These are phyloP conservation scores for Polyodon spathula DNA, from an alignment of 2,113 vertebrate genomes.

Conservation along the genomic window DNA sequence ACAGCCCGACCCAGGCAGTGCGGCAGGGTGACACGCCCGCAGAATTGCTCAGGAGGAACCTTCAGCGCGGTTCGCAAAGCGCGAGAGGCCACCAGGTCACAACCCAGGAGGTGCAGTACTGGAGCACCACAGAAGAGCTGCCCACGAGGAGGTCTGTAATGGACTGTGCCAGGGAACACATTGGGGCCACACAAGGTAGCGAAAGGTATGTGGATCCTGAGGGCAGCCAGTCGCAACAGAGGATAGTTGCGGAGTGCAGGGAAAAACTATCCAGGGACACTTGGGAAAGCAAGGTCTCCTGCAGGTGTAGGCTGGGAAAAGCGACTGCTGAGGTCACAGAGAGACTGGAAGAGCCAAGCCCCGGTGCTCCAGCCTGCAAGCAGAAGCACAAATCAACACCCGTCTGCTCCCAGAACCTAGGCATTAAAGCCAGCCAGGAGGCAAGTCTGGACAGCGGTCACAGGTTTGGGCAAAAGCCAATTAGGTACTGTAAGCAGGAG, in stretches of 20 bases:
- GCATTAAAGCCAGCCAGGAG: background rate
- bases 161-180: too few species aligned
- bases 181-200: too few species aligned
- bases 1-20: slow-evolving; percentile 48
- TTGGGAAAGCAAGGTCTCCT: background rate
- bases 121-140: too few species aligned
- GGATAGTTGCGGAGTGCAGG: too few species aligned
- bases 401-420: slow-evolving; percentile 36
- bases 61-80: slow-evolving; percentile 44
- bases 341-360: slow-evolving; percentile 27
- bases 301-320: background rate
- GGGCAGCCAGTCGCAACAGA: too few species aligned
- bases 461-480: slow-evolving; percentile 60
- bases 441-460: slow-evolving; percentile 29
- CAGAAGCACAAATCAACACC: background rate
- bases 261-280: background rate
- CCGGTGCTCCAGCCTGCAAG: slow-evolving; percentile 24
- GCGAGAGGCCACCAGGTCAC: slow-evolving; percentile 26
- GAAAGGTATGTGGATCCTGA: too few species aligned
- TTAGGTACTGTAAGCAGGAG: slow-evolving; percentile 32
- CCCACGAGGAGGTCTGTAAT: too few species aligned
- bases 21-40: slow-evolving; percentile 33
- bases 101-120: too few species aligned
- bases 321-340: slow-evolving; percentile 10
- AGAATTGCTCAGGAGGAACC: slow-evolving; percentile 53